Base-by-base conservation (phyloP, 2,888 invertebrate genomes). In the Diarsia mendica region DNA sequence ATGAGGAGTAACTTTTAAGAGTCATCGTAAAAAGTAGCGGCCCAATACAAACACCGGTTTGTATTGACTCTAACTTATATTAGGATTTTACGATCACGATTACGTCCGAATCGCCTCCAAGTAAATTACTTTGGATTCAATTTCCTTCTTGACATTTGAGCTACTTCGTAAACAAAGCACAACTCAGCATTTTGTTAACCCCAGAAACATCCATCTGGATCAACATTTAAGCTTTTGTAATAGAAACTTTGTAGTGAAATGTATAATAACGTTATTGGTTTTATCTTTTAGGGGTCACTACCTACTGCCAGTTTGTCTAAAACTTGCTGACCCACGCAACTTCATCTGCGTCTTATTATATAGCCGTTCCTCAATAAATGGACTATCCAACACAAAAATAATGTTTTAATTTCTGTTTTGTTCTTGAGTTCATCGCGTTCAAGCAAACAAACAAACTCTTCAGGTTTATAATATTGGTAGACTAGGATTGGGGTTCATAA, bases 1-100 rank as follows among this genome's bases (percentile, higher is more conserved):
- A 53, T 13, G 53, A 11, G 39, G 49, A n/a, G 51, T 39, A 53
- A 75, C 4, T 72, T 76, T 69, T 74, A 61, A 65, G 67, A 67
- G 68, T 75, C 28, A 46, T 83, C 82, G 83, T 83, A 83, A 82
- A 80, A 70, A 53, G 33, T 53, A 20, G 23, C 48, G 51, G 55
- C 15, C 18, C 23, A 44, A 44, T 63, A 44, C n/a, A 23, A 63
- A 44, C 63, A n/a, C n/a, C 60, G 33, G 13, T 58, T 72, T 39
- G 58, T 67, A 44, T 77, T 77, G 66, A 28, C 74, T 66, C 48
- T 69, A 68, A 72, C 46, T 67, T 77, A 60, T 55, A 67, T 76
- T 69, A 55, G 68, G 53, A 61, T 74, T 84, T 78, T 84, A 75
- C 39, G 39, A 39, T 75, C 73, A 72, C 63, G 68, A 83, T 68